Conservation (phyloP, 2,113 vertebrate species). For the Toxotes chatareus region DNA sequence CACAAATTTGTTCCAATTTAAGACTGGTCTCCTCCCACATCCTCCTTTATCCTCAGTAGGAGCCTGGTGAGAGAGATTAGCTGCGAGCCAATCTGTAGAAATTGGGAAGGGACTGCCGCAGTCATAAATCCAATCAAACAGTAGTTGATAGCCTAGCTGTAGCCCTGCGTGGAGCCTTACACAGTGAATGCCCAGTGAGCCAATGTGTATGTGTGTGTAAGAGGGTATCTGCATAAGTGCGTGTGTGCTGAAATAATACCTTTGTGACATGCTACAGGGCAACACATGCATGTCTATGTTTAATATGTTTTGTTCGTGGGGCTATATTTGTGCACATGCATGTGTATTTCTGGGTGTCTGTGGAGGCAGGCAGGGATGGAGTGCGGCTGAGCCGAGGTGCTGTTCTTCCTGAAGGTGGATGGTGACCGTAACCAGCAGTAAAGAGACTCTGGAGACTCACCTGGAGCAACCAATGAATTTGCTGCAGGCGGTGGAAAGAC, state of each 20-base stretch:
- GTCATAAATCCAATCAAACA: slow-evolving; percentile 79
- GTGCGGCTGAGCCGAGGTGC: slow-evolving; percentile 12
- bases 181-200: slow-evolving; percentile 29
- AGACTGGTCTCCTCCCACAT: slow-evolving; percentile 70
- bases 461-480: slow-evolving; percentile 58
- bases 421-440: slow-evolving; percentile 62
- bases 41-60: slow-evolving; percentile 68
- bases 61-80: slow-evolving; percentile 75
- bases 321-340: neutral
- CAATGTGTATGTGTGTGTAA: neutral
- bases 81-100: slow-evolving; percentile 72
- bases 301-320: neutral
- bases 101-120: slow-evolving; percentile 70
- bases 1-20: slow-evolving; percentile 74
- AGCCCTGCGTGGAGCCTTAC: slow-evolving; percentile 32
- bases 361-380: neutral
- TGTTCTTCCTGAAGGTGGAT: slow-evolving; percentile 55
- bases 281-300: slow-evolving; percentile 23
- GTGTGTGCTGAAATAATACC: neutral
- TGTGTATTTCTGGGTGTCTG: slow-evolving; percentile 23
- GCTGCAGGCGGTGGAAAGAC: slow-evolving; percentile 53
- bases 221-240: neutral
- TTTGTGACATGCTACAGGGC: slow-evolving; percentile 33
- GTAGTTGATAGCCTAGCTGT: slow-evolving; percentile 47
- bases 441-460: slow-evolving; percentile 74